phyloP scores from a whole-genome alignment of 1,140 invertebrate genomes.

The Leptinotarsa defecta region DNA sequence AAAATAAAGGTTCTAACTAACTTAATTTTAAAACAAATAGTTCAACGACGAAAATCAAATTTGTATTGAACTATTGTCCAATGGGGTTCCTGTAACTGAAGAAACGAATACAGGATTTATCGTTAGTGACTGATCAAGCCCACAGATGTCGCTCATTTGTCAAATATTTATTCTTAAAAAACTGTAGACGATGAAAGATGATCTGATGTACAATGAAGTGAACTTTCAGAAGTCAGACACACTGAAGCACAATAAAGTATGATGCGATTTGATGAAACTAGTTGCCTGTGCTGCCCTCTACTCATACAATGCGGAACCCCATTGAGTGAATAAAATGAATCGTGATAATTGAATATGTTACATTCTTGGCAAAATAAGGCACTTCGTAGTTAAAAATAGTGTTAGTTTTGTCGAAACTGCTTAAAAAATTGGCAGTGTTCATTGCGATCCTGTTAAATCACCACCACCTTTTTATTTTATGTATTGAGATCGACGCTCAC shows the following conservation, averaged over 20 bases:
- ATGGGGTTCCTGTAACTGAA: conserved; percentile 12
- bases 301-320: background rate
- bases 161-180: no score
- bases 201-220: no score
- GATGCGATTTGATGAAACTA: no score
- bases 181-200: no score
- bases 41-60: no score
- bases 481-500: conserved; percentile 69
- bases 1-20: conserved; percentile 17
- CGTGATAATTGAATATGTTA: conserved; percentile 6
- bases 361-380: conserved; percentile 21
- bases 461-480: conserved; percentile 52
- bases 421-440: conserved; percentile 22
- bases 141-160: no score
- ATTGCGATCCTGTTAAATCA: conserved; percentile 36
- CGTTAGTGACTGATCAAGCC: no score
- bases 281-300: no score
- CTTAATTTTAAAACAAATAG: background rate
- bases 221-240: no score
- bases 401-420: conserved; percentile 13
- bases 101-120: no score
- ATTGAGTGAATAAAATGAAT: background rate
- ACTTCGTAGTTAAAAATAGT: conserved; percentile 14
- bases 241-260: no score
- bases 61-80: background rate